A percentile compares a stretch with the other conserved stretches of the same genome.
Evolutionary conservation across 2,888 invertebrate genomes (phyloP).

Genomic region (Leptinotarsa haldemani): DNA sequence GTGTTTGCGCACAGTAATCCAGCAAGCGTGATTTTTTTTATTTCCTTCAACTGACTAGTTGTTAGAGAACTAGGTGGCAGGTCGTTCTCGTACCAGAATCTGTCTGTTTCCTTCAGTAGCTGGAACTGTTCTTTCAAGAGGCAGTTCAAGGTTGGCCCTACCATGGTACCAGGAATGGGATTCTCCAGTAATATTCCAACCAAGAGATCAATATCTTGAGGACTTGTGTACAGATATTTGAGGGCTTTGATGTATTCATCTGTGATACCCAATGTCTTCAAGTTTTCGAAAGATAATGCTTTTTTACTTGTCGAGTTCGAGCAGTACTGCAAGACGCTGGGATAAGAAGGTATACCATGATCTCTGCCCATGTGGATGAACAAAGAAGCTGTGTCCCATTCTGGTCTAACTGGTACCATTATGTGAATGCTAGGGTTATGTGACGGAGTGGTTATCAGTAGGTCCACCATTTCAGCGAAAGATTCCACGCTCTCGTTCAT

Average conservation of each 20-base stretch:
- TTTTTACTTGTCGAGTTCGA: conserved; percentile 60
- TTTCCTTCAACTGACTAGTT: conserved; percentile 81
- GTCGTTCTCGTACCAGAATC: conserved; percentile 97
- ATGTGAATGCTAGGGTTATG: conserved; percentile 72
- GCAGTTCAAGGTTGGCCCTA: conserved; percentile 90
- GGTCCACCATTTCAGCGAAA: conserved; percentile 69
- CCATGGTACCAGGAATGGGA: conserved; percentile 79
- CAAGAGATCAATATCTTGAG: conserved; percentile 86
- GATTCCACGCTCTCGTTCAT: conserved; percentile 69
- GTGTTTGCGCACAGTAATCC: conserved; percentile 84
- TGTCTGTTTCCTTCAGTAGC: conserved; percentile 84
- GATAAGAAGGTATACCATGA: conserved; percentile 83
- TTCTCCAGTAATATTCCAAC: conserved; percentile 86
- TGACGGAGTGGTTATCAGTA: conserved; percentile 75
- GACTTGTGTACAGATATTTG: conserved; percentile 75
- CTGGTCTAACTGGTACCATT: conserved; percentile 60
- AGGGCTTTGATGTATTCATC: conserved; percentile 73
- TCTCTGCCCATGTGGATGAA: conserved; percentile 78
- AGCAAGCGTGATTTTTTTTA: conserved; percentile 83
- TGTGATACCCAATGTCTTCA: conserved; percentile 70
- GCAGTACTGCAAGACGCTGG: conserved; percentile 76
- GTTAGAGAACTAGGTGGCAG: conserved; percentile 87
- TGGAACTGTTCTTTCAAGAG: conserved; percentile 86
- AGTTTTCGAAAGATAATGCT: conserved; percentile 65
- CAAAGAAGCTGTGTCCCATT: conserved; percentile 67